phyloP scores from a whole-genome alignment of 2,113 vertebrate species.

The Dinomys branickii region DNA sequence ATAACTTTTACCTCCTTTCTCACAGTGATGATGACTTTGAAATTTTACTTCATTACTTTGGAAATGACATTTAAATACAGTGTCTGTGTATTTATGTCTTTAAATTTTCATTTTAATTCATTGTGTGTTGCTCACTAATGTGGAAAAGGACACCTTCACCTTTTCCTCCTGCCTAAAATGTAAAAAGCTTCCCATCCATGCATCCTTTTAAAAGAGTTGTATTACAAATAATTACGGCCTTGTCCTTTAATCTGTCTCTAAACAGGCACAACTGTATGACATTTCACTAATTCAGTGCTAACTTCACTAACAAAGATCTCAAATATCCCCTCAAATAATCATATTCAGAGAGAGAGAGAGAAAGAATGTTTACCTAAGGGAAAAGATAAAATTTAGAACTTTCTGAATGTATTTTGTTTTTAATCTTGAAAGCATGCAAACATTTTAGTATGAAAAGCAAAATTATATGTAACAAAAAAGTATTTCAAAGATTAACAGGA shows the following conservation, averaged over 20 bases:
- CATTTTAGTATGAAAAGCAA: neutral
- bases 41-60: neutral
- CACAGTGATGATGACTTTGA: neutral
- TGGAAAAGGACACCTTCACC: neutral
- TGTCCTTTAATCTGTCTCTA: neutral
- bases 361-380: neutral
- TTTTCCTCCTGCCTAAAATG: neutral
- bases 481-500: neutral
- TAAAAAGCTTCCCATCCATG: neutral
- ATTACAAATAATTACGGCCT: neutral
- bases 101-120: neutral
- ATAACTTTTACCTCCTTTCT: neutral
- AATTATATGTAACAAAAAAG: neutral
- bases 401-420: neutral
- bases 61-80: neutral
- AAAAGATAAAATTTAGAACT: neutral
- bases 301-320: neutral
- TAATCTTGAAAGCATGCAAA: neutral
- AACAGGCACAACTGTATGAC: neutral
- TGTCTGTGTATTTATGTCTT: neutral
- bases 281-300: neutral
- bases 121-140: neutral
- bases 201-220: neutral
- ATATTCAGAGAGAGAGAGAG: neutral
- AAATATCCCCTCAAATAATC: neutral